phyloP scores from a whole-genome alignment of 2,888 invertebrate genomes.

The Coleophora flavipennella region DNA sequence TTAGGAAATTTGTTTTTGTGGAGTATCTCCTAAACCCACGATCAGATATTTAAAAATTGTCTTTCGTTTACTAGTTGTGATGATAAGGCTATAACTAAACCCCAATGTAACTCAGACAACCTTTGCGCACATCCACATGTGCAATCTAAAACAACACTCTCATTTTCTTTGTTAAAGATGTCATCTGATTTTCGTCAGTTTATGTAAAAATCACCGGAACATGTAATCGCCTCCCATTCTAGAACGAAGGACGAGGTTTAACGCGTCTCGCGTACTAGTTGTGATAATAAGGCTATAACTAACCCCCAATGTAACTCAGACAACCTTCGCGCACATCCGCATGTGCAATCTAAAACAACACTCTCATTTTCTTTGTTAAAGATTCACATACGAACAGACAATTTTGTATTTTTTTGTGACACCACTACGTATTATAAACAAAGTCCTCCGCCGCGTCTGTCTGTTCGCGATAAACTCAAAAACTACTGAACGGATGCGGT shows the following conservation, averaged over 20 bases:
- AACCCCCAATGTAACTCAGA: slow-evolving; percentile 2
- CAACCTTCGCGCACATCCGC: slow-evolving; percentile 11
- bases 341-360: background rate
- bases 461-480: no score
- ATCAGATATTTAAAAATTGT: no score
- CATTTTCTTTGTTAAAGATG: background rate
- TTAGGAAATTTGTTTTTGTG: no score
- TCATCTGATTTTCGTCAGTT: slow-evolving; percentile 15
- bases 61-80: slow-evolving; percentile 44
- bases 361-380: slow-evolving; percentile 16
- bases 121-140: slow-evolving; percentile 3
- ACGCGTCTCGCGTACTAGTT: slow-evolving; percentile 54
- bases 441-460: no score
- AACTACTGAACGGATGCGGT: no score
- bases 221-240: slow-evolving; percentile 35
- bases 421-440: no score
- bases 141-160: background rate
- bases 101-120: slow-evolving; percentile 7
- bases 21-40: no score
- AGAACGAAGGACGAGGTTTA: slow-evolving; percentile 42
- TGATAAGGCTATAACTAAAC: slow-evolving; percentile 21
- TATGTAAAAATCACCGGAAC: slow-evolving; percentile 44
- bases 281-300: slow-evolving; percentile 22
- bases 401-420: slow-evolving; percentile 5
- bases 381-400: slow-evolving; percentile 4